Conservation (phyloP, 2,797 vertebrate genomes). For the Pipistrellus nathusii region DNA sequence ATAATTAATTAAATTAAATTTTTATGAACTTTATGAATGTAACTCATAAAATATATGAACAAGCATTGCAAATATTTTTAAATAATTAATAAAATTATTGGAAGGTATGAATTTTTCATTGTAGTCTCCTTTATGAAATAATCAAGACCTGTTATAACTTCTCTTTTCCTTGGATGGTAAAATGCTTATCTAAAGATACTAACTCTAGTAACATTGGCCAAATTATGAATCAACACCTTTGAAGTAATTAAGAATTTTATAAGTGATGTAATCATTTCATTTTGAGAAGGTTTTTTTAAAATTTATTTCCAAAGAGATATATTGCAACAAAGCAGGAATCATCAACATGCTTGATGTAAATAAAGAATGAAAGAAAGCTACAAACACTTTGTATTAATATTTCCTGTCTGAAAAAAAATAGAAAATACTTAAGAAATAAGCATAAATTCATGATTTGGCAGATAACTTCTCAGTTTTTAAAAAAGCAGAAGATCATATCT, state of each 20-base stretch:
- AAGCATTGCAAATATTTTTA: conserved; percentile 50
- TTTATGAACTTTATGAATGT: conserved; percentile 62
- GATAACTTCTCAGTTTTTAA: conserved; percentile 37
- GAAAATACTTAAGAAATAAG: conserved; percentile 36
- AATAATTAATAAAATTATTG: conserved; percentile 62
- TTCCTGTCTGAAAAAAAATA: conserved; percentile 36
- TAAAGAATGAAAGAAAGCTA: not conserved
- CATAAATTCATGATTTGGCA: conserved; percentile 1
- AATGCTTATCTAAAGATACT: not conserved
- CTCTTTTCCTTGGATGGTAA: not conserved
- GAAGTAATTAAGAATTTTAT: conserved; percentile 28
- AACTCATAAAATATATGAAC: conserved; percentile 47
- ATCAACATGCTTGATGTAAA: not conserved
- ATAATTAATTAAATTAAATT: conserved; percentile 68
- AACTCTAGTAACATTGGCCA: not conserved
- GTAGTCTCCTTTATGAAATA: not conserved
- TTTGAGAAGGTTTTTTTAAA: not conserved
- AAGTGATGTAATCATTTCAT: conserved; percentile 10
- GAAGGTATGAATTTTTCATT: conserved; percentile 54
- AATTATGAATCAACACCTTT: not conserved
- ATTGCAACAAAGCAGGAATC: not conserved
- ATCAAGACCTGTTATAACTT: not conserved
- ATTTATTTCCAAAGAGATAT: not conserved
- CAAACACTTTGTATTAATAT: not conserved
- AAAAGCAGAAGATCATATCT: not conserved